Evolutionary conservation across 1,140 invertebrate species (phyloP).

Genomic region (Achatina immaculata): DNA sequence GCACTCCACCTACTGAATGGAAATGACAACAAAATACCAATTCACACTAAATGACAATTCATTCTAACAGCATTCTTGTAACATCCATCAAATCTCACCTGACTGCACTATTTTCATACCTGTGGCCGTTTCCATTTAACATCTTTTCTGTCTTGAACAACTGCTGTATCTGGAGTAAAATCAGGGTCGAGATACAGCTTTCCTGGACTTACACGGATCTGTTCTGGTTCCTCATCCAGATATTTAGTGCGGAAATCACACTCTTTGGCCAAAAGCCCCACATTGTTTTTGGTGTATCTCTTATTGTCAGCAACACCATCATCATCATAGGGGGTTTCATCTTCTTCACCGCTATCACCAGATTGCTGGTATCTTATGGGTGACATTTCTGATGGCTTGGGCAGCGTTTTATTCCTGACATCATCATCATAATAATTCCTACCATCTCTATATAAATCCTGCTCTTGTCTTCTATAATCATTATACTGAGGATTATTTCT

Average conservation of each 20-base stretch:
- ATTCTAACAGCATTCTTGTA: no score
- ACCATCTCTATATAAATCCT: neutral
- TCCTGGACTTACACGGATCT: slow-evolving; percentile 29
- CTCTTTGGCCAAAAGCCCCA: slow-evolving; percentile 7
- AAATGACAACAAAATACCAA: no score
- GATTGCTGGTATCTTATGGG: neutral
- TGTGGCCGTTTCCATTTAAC: slow-evolving; percentile 53
- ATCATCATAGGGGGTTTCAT: slow-evolving; percentile 41
- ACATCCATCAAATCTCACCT: no score
- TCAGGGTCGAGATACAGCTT: slow-evolving; percentile 45
- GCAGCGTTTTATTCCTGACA: neutral
- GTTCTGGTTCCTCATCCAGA: slow-evolving; percentile 27
- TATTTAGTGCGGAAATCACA: slow-evolving; percentile 34
- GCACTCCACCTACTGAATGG: no score
- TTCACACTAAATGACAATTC: no score
- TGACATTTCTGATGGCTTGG: neutral
- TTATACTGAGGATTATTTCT: neutral
- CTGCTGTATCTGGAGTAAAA: slow-evolving; percentile 45
- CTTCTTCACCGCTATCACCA: neutral
- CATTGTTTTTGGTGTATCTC: neutral
- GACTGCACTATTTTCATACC: no score
- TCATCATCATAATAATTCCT: neutral
- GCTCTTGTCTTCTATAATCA: neutral
- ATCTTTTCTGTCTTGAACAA: slow-evolving; percentile 29
- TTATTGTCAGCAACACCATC: slow-evolving; percentile 24